Percentiles rank a stretch among this genome's conserved stretches.
Conservation (phyloP, 2,113 vertebrate species). For the Trematocara macrostoma region DNA sequence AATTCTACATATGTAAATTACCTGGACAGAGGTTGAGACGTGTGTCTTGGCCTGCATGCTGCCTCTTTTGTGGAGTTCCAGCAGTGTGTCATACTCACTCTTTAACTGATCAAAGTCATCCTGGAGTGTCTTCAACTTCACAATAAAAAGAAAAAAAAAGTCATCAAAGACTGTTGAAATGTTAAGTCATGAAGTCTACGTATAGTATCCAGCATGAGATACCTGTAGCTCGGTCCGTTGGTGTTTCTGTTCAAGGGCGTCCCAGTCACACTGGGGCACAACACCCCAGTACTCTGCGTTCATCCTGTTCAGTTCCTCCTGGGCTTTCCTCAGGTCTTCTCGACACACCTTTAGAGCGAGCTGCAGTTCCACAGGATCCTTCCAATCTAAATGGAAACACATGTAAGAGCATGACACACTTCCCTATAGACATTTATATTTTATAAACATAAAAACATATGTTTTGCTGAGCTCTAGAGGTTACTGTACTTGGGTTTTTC, state of each 20-base stretch:
- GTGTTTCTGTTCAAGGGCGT: constrained; percentile 72
- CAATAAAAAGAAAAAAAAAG: not conserved
- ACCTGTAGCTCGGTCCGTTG: constrained; percentile 73
- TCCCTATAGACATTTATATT: not conserved
- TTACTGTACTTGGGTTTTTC: not conserved
- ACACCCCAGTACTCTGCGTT: constrained; percentile 78
- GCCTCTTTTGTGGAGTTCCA: constrained; percentile 71
- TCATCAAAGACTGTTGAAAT: not conserved
- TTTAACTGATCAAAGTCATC: constrained; percentile 70
- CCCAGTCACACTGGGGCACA: constrained; percentile 78
- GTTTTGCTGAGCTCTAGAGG: not conserved
- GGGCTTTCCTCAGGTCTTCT: constrained; percentile 75
- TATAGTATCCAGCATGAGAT: not conserved
- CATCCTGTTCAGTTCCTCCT: constrained; percentile 74
- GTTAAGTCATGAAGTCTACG: not conserved
- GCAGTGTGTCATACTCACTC: constrained; percentile 69
- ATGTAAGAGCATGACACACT: not conserved
- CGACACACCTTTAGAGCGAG: constrained; percentile 75
- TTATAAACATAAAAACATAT: not conserved
- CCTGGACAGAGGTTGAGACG: constrained; percentile 24
- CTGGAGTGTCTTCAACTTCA: constrained; percentile 70
- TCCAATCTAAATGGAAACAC: constrained; percentile 1
- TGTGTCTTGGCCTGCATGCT: constrained; percentile 46
- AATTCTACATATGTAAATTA: not conserved
- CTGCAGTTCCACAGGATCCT: constrained; percentile 73